Evolutionary conservation across 2,888 invertebrate genomes (phyloP), one percentile per base, ranked within the genome.

Genomic region (Chrysolina oricalcia): DNA sequence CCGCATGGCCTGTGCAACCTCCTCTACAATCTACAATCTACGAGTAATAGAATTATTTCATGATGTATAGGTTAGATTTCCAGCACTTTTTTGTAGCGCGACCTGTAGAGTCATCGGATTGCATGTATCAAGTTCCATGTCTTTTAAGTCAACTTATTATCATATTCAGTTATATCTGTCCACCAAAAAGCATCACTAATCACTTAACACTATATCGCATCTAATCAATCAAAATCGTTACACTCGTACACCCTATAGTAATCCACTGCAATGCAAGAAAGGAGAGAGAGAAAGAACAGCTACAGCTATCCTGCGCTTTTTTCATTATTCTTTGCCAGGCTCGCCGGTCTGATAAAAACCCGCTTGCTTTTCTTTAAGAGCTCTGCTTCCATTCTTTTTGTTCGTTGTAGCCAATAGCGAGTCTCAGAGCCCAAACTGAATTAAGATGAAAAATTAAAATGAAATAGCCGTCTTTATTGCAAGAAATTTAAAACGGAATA

Each of bases 371-470:
- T 82, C 80, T 82, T 82, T 81, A 75, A 80, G 73, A 78, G 77
- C 73, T 73, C 76, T 62, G 73, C 70, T 59, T 35, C 76, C 69
- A 73, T 79, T 80, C 79, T 81, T 81, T 83, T 80, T 80, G 76
- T 79, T 78, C 75, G 46, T 27, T 46, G 46, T 66, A 50, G 35
- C 48, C 48, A 66, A 66, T 66, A 48, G 66, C 48, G 48, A 66
- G 63, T 59, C 74, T 75, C 74, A 73, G 82, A 80, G 80, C 82
- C 78, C 70, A 85, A 85, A 85, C 85, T 85, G 85, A 86, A 86
- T 86, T 86, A 86, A 86, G 85, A 85, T 86, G 86, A 85, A 86
- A 86, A 86, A 86, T 86, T 86, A 85, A 86, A 86, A 83, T 81
- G 85, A 82, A 86, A 86, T 85, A 83, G 85, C 84, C 84, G 85